Percentiles rank a stretch among this genome's conserved stretches.
These are phyloP conservation scores for Taeniopygia guttata DNA, from an alignment of 2,797 vertebrate species.

Conservation along the genomic window DNA sequence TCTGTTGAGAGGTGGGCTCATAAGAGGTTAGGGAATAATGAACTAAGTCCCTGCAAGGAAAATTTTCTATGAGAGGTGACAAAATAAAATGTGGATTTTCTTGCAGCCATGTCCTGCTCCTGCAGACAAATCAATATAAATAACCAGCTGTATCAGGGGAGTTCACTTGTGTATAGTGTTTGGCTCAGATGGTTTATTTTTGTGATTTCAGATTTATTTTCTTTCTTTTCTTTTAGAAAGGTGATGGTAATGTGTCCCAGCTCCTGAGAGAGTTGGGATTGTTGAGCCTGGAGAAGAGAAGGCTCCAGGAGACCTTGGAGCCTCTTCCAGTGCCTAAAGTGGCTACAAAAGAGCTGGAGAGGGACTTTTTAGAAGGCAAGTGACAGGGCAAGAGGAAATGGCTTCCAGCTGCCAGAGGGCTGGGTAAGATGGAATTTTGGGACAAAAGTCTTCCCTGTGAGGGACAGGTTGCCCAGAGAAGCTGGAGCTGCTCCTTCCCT, in stretches of 20 bases:
- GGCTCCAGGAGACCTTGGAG: background rate
- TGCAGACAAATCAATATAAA: background rate
- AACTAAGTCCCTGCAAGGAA: background rate
- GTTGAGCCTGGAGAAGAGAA: background rate
- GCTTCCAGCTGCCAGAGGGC: background rate
- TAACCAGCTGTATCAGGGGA: background rate
- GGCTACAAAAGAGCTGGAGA: background rate
- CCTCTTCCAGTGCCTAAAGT: background rate
- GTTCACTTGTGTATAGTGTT: background rate
- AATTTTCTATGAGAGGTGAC: background rate
- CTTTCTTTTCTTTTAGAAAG: constrained; percentile 1
- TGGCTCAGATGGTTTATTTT: background rate
- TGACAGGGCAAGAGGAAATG: background rate
- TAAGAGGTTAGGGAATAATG: background rate
- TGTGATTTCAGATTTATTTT: background rate
- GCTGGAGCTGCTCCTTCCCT: background rate
- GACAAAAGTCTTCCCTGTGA: background rate
- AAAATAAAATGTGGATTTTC: background rate
- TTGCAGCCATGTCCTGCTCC: background rate
- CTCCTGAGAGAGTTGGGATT: background rate
- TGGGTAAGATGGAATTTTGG: background rate
- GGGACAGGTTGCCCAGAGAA: background rate
- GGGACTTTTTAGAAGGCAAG: background rate
- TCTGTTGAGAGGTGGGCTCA: background rate
- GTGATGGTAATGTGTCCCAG: background rate